Conservation (phyloP, 2,113 vertebrate species). For the Catharus bicknelli region DNA sequence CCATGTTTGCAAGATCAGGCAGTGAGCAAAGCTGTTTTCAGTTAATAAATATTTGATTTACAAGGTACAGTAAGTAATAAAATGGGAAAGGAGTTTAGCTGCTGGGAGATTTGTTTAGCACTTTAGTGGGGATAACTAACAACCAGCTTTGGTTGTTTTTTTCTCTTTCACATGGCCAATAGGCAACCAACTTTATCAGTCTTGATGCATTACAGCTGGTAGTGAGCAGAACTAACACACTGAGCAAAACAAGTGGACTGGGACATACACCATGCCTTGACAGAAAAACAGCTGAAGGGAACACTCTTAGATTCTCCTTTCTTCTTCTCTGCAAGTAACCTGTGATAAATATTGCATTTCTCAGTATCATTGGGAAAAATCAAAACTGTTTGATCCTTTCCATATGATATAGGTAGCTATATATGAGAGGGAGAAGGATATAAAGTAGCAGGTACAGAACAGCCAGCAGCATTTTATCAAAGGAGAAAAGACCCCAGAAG, state of each 20-base stretch:
- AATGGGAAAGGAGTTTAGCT: conserved; percentile 71
- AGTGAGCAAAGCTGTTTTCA: conserved; percentile 73
- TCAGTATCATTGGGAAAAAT: conserved; percentile 71
- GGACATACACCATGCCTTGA: conserved; percentile 28
- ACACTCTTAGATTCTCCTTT: conserved; percentile 74
- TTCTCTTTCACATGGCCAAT: conserved; percentile 52
- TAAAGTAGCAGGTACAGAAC: conserved; percentile 47
- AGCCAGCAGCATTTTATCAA: conserved; percentile 71
- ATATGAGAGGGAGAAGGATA: conserved; percentile 11
- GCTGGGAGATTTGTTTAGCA: conserved; percentile 73
- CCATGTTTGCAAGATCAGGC: conserved; percentile 68
- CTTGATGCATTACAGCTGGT: conserved; percentile 20
- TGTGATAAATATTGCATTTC: conserved; percentile 85
- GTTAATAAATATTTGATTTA: conserved; percentile 82
- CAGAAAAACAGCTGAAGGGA: conserved; percentile 75
- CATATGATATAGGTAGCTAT: conserved; percentile 71
- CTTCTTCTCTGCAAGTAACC: conserved; percentile 74
- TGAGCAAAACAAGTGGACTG: conserved; percentile 48
- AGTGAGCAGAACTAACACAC: conserved; percentile 38
- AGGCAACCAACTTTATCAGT: conserved; percentile 58
- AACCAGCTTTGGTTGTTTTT: conserved; percentile 62
- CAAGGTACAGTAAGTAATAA: conserved; percentile 72
- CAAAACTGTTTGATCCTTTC: conserved; percentile 77
- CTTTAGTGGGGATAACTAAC: conserved; percentile 62
- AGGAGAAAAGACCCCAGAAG: conserved; percentile 49